Base-by-base conservation (phyloP, 2,888 invertebrate species). In the Heliconius cydno region DNA sequence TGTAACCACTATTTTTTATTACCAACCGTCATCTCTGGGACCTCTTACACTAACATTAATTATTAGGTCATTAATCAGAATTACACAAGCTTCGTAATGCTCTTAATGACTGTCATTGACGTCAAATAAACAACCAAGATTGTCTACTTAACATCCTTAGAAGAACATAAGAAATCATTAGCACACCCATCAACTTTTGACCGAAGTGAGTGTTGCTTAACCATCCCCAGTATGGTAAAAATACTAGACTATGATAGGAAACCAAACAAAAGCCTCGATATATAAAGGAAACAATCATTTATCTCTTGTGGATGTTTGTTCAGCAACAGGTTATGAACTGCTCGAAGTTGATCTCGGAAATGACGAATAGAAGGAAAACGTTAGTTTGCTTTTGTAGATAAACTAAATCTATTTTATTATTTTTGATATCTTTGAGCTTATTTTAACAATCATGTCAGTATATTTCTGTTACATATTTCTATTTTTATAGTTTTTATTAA, bases 301-400 rank as follows among this genome's bases (percentile, higher is more conserved):
- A 38, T 78, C 65, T 73, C 79, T 77, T 72, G 25, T 76, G 28
- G 65, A 70, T 70, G 75, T 79, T 77, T 80, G 75, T 73, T 60
- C 70, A 34, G 80, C 82, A 82, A 82, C 82, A 82, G 80, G 82
- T 82, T 80, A 78, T 78, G 79, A 72, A 75, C 65, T 72, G 74
- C 34, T 76, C 57, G 38, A 30, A 79, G 72, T 73, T 79, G 73
- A 77, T 79, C 67, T 65, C 57, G 67, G 66, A 57, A 68, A 57
- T 77, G 67, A 77, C 76, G 67, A 57, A 77, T 73, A 57, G 72
- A 77, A 79, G 72, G 77, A 77, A 79, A 77, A 79, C 41, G 38
- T n/a, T 38, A 57, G 65, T 19, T 75, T 75, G 28, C 34, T 57
- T 75, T 65, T 65, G 65, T 28, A 28, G 65, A 65, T 4, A 65